phyloP scores from a whole-genome alignment of 2,888 invertebrate genomes.

The Nephrotoma guestfalica region DNA sequence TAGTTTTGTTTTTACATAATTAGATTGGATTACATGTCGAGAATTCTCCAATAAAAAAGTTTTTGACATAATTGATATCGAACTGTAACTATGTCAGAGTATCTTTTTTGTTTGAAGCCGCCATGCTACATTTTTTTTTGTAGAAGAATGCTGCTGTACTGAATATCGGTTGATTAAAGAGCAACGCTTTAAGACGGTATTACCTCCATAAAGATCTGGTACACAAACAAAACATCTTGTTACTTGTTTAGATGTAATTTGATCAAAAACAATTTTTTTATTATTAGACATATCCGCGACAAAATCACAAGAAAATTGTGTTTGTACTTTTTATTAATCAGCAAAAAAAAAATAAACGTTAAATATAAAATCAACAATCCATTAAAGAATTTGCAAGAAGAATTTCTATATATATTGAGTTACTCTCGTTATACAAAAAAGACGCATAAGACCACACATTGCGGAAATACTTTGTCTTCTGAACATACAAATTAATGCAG shows the following conservation, averaged over 20 bases:
- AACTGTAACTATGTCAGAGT: background rate
- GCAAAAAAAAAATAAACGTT: background rate
- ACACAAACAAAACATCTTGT: background rate
- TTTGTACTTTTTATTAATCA: background rate
- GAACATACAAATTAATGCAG: background rate
- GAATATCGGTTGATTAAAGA: background rate
- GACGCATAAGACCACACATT: background rate
- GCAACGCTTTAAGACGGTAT: background rate
- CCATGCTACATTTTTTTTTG: background rate
- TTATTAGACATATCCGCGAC: background rate
- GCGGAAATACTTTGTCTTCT: background rate
- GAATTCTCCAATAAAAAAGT: background rate
- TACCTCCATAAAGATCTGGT: too few relatives aligned
- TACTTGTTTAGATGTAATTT: background rate
- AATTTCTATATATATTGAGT: background rate
- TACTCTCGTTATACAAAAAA: background rate
- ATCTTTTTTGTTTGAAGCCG: background rate
- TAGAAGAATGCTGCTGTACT: too few relatives aligned
- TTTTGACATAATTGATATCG: background rate
- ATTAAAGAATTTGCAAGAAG: background rate
- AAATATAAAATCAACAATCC: background rate
- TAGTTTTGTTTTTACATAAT: background rate
- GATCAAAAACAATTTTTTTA: background rate
- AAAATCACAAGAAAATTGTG: background rate
- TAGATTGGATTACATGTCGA: background rate